Base-by-base conservation (phyloP, 1,140 invertebrate species). In the Ips nitidus region DNA sequence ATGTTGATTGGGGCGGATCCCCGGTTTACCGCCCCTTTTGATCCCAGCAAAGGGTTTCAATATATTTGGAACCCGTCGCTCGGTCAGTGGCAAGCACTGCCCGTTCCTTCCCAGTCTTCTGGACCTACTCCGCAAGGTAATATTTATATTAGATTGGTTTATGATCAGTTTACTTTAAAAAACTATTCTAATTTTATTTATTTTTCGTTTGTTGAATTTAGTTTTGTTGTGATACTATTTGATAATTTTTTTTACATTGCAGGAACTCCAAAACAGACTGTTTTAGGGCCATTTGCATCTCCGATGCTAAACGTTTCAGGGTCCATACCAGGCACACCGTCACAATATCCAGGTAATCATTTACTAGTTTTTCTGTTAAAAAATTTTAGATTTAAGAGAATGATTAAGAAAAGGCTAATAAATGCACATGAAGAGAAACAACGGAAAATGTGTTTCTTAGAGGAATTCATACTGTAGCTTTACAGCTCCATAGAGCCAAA, bases 11-110 rank as follows among this genome's bases (percentile, higher is more conserved):
- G 86, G 4, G 82, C 85, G 2, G 86, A 89, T 78, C 85, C 86
- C 0, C 80, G 83, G 4, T 82, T 82, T 8, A 85, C 83, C 0
- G 81, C 84, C 3, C 83, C 85, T 47, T 81, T 84, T 68, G 83
- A 87, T 77, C 82, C 84, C 3, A 82, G 82, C 71, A 82, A 83
- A n/a, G 84, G 83, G 39, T 87, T 81, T 80, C 87, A 79, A 52
- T 81, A 81, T 71, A 86, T 83, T 75, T 89, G 84, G 73, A 88
- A 89, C 80, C 84, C 84, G 0, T 81, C 82, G 3, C 79, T 87
- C 0, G 74, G 84, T 2, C 84, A 87, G 66, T 90, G 88, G 87
- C 87, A 86, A 68, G 82, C 84, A 45, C 85, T 85, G 73, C 81
- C 83, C 2, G 76, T 79, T 0, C 81, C 80, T 3, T 72, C 36